phyloP scores from a whole-genome alignment of 2,888 invertebrate genomes.

The Leptinotarsa tumamoca region DNA sequence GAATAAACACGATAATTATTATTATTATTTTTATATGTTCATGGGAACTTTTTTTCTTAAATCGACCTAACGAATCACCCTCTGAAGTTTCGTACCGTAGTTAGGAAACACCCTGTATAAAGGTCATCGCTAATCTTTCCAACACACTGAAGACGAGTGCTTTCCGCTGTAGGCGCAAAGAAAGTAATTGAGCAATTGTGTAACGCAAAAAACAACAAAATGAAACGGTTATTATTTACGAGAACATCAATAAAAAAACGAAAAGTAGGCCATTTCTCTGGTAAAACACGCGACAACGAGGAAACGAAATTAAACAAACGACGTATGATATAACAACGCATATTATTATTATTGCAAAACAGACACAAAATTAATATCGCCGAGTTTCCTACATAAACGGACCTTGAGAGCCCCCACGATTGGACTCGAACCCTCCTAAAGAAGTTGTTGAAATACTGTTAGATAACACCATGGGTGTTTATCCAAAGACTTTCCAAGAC shows the following conservation, averaged over 20 bases:
- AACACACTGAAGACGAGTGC: background rate
- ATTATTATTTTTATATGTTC: no score
- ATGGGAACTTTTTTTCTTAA: no score
- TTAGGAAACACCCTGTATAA: no score
- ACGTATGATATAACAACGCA: conserved; percentile 43
- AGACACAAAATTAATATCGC: background rate
- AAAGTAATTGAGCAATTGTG: conserved; percentile 5
- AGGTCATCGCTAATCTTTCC: background rate
- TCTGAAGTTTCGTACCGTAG: no score
- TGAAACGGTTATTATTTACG: conserved; percentile 28
- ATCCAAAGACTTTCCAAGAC: background rate
- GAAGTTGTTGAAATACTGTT: background rate
- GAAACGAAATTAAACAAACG: conserved; percentile 45
- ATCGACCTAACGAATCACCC: no score
- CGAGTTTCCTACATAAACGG: background rate
- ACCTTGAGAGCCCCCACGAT: conserved; percentile 4
- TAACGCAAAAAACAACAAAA: conserved; percentile 4
- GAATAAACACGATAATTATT: no score
- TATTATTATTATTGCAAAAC: conserved; percentile 43
- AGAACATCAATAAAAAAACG: conserved; percentile 26
- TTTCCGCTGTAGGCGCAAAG: background rate
- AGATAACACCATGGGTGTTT: background rate
- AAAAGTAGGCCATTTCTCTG: conserved; percentile 42
- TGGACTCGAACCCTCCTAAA: background rate
- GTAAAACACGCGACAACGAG: conserved; percentile 33